phyloP scores from a whole-genome alignment of 2,888 invertebrate genomes.

The Chrysotoxum bicinctum region DNA sequence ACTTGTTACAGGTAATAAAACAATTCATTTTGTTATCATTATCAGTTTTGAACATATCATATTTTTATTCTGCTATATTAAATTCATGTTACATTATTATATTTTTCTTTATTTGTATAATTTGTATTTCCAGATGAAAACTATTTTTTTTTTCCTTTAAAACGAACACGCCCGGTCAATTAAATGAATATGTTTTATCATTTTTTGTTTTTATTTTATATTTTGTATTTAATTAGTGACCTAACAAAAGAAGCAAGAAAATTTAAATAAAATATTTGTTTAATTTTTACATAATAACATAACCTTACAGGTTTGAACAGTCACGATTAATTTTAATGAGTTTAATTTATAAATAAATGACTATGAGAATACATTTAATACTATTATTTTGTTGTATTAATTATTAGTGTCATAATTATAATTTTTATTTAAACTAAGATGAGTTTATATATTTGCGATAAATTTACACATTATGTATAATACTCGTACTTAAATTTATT shows the following conservation, averaged over 20 bases:
- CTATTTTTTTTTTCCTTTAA: slow-evolving; percentile 10
- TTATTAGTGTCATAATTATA: background rate
- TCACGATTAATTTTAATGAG: slow-evolving; percentile 1
- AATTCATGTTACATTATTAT: slow-evolving; percentile 53
- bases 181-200: background rate
- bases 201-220: background rate
- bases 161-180: slow-evolving; percentile 32
- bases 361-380: slow-evolving; percentile 13
- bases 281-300: slow-evolving; percentile 11
- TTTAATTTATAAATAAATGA: slow-evolving; percentile 10
- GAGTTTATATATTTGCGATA: background rate
- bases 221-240: background rate
- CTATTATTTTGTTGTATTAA: background rate
- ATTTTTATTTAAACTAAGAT: background rate
- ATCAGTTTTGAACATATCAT: slow-evolving; percentile 53
- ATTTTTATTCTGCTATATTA: slow-evolving; percentile 54
- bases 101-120: slow-evolving; percentile 26
- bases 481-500: background rate
- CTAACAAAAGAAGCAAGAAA: slow-evolving; percentile 28
- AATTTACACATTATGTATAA: slow-evolving; percentile 1
- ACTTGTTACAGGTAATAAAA: background rate
- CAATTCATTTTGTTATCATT: slow-evolving; percentile 13
- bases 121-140: slow-evolving; percentile 20
- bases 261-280: background rate
- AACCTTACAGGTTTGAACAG: slow-evolving; percentile 20